Evolutionary conservation across 1,140 invertebrate species (phyloP), one percentile per base, ranked within the genome.

Genomic region (Andrena cerasifolii): DNA sequence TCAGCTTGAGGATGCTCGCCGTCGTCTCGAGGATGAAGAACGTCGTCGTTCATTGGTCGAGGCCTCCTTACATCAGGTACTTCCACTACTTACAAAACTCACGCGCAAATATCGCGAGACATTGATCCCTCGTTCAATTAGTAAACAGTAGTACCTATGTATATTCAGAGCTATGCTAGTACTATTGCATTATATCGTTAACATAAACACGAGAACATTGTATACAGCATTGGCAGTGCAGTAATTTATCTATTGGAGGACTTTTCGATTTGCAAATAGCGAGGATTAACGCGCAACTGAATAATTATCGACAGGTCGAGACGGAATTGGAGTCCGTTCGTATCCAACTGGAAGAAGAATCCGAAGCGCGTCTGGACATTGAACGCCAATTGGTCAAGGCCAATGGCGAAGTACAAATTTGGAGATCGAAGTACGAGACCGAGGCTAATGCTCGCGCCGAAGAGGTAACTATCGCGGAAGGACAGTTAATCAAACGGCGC

Each of bases 21-120:
- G 98, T 88, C 96, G 97, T 89, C 95, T 98, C 80, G 98, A 99
- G 93, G 98, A 99, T 93, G 98, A 99, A 90, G 98, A 99, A 89
- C 95, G 97, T 90, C 96, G 98, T 92, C 96, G 98, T 87, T 95
- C 96, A 58, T 94, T 97, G 86, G 93, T 99, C 86, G 98, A 99
- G 91, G 95, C 97, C 79, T 96, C 95, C 80, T 94, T 98, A 76
- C 97, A 98, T 94, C 96, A 97, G 93, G 94, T 97, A 90, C 24
- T 58, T 33, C 18, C 40, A 24, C 12, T 8, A 40, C 4, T 7
- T 1, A 10, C 16, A 24, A 31, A 51, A 1, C 49, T 21, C 49
- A 0, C 16, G n/a, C n/a, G 18, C 12, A 6, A 28, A 18, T 53
- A 51, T 67, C 10, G 3, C 28, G 0, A n/a, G 47, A 5, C 7